Conservation (phyloP, 2,113 vertebrate genomes). For the Irena cyanogastra region DNA sequence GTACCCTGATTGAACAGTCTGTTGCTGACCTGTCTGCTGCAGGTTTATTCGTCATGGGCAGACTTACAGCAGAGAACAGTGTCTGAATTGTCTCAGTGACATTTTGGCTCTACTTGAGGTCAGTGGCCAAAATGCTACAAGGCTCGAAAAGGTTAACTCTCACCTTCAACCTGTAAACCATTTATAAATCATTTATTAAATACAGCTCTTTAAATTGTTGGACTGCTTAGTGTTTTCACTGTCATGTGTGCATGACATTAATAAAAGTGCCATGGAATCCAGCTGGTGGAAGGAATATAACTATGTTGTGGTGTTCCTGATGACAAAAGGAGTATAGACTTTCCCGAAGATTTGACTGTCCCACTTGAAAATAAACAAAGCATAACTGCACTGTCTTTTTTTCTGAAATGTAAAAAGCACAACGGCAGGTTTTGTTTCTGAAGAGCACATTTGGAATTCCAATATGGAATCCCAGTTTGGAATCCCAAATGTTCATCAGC, state of each 20-base stretch:
- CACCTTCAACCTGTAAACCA: background rate
- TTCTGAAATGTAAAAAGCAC: background rate
- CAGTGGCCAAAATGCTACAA: background rate
- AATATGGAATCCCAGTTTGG: background rate
- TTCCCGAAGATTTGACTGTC: background rate
- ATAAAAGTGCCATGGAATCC: background rate
- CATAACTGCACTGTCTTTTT: background rate
- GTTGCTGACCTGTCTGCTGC: background rate
- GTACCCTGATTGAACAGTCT: fast-evolving
- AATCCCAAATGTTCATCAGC: background rate
- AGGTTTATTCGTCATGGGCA: background rate
- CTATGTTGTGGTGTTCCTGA: background rate
- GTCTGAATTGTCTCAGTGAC: background rate
- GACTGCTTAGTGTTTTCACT: background rate
- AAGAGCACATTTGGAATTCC: background rate
- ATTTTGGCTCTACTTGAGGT: background rate
- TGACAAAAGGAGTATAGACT: background rate
- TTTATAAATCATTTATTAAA: background rate
- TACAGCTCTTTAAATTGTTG: background rate
- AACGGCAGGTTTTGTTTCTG: background rate
- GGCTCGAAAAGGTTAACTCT: background rate
- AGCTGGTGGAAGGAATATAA: background rate
- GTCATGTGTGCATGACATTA: background rate
- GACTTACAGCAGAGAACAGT: background rate
- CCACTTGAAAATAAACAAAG: background rate